Evolutionary conservation across 1,140 invertebrate genomes (phyloP).

Genomic region (Calephelis nemesis): DNA sequence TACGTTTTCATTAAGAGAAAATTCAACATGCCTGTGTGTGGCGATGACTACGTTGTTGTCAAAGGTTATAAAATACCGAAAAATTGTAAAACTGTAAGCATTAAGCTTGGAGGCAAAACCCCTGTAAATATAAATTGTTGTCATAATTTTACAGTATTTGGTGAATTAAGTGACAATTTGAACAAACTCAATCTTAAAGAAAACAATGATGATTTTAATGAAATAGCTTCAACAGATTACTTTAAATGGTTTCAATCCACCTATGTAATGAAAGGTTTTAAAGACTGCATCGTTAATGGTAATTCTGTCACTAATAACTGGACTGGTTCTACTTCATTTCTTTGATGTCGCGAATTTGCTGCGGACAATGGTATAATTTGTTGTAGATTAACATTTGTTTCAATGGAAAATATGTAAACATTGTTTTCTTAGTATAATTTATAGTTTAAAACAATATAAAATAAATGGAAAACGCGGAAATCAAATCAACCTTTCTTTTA

Average conservation of each 20-base stretch:
- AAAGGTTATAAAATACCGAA: constrained; percentile 57
- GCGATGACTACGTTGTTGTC: constrained; percentile 49
- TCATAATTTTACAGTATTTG: constrained; percentile 61
- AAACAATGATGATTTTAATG: constrained; percentile 41
- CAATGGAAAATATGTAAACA: too few species aligned
- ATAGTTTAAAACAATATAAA: too few species aligned
- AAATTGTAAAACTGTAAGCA: constrained; percentile 50
- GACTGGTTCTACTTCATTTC: constrained; percentile 38
- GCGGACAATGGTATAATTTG: too few species aligned
- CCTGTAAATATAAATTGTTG: constrained; percentile 52
- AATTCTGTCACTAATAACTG: constrained; percentile 61
- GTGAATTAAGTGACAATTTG: constrained; percentile 45
- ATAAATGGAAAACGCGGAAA: too few species aligned
- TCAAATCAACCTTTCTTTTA: too few species aligned
- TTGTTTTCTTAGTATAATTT: too few species aligned
- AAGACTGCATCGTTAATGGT: constrained; percentile 66
- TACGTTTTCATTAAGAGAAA: constrained; percentile 65
- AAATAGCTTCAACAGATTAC: constrained; percentile 56
- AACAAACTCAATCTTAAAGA: constrained; percentile 37
- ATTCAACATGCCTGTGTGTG: constrained; percentile 38
- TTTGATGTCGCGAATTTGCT: too few species aligned
- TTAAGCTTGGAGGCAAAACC: constrained; percentile 52
- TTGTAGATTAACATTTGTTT: too few species aligned
- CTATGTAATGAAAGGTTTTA: constrained; percentile 72
- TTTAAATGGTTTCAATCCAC: constrained; percentile 63